A percentile compares a stretch with the other conserved stretches of the same genome.
Evolutionary conservation across 2,113 vertebrate species (phyloP).

Genomic region (Setophaga petechia): DNA sequence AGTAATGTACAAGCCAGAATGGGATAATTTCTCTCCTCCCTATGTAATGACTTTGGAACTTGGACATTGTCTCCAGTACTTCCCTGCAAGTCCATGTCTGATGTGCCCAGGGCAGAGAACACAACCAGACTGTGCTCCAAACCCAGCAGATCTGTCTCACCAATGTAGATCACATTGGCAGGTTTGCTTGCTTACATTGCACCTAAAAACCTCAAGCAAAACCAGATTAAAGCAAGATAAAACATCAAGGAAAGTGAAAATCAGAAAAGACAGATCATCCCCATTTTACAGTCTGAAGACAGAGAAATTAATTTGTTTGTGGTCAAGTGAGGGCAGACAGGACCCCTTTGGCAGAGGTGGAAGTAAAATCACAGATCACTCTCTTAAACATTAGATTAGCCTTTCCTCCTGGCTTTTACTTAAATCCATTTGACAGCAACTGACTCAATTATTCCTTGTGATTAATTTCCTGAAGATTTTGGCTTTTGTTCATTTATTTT

Average conservation of each 20-base stretch:
- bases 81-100: background rate
- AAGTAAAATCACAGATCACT: background rate
- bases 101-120: background rate
- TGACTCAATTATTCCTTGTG: background rate
- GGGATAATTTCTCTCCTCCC: background rate
- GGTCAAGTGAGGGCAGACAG: background rate
- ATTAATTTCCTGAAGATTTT: background rate
- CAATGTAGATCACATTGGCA: background rate
- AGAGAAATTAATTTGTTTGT: constrained; percentile 20
- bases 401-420: constrained; percentile 26
- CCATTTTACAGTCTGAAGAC: background rate
- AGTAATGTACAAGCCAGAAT: background rate
- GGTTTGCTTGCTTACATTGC: background rate
- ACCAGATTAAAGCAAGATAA: background rate
- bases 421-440: background rate
- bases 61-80: background rate
- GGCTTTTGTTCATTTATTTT: background rate
- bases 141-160: background rate
- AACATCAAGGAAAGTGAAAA: background rate
- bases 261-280: background rate
- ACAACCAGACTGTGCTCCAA: background rate
- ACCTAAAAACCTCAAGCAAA: background rate
- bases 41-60: background rate
- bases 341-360: background rate
- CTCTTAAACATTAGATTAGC: constrained; percentile 16